These are phyloP conservation scores for Lonchura striata DNA, from an alignment of 2,113 vertebrate species.

Conservation along the genomic window DNA sequence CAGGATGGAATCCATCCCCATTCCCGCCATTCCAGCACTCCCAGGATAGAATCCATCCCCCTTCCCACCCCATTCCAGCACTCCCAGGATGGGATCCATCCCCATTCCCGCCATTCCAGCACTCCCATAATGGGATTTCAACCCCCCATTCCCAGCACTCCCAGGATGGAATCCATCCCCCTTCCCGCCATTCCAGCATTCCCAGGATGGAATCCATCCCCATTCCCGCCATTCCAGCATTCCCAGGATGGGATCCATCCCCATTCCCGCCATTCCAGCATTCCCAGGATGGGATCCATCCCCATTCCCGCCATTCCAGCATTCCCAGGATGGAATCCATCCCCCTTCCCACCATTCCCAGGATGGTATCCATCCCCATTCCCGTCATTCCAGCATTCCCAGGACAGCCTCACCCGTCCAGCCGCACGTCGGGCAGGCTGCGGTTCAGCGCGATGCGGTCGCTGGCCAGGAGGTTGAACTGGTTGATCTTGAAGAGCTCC, in stretches of 20 bases:
- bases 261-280: background rate
- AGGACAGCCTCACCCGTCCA: conserved; percentile 82
- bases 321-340: background rate
- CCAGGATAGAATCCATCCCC: no score
- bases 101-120: background rate
- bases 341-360: background rate
- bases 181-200: background rate
- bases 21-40: background rate
- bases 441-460: conserved; percentile 96
- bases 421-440: conserved; percentile 91
- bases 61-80: background rate
- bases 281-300: no score
- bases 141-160: no score
- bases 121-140: no score
- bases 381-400: background rate
- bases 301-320: background rate
- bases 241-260: background rate
- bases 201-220: no score
- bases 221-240: no score
- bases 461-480: conserved; percentile 98
- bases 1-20: background rate
- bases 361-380: no score
- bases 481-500: conserved; percentile 98
- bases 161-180: background rate
- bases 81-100: background rate